Percentiles rank a stretch among this genome's conserved stretches.
These are phyloP conservation scores for Eriocheir sinensis DNA, from an alignment of 1,140 invertebrate genomes.

Conservation along the genomic window DNA sequence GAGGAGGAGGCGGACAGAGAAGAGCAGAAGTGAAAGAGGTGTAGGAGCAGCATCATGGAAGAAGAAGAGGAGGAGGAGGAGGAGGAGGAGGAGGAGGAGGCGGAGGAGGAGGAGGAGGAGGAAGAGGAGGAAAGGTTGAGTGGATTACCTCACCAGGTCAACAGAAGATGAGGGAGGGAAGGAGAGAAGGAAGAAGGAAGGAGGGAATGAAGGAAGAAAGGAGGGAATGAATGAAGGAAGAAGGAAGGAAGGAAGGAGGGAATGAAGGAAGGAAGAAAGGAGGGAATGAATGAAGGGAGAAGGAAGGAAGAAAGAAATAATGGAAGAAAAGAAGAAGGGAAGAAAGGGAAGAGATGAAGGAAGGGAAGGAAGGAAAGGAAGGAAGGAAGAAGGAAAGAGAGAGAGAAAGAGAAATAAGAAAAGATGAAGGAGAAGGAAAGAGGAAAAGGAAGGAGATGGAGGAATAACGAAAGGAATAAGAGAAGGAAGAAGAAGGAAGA, in stretches of 20 bases:
- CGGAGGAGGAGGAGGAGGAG: too few relatives aligned
- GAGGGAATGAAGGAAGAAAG: neutral
- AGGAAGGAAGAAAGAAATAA: neutral
- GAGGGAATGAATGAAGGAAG: neutral
- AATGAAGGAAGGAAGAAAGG: too few relatives aligned
- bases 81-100: neutral
- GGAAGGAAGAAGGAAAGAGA: slow-evolving; percentile 1
- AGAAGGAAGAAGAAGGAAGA: neutral
- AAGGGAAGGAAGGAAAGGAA: too few relatives aligned
- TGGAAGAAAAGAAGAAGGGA: neutral
- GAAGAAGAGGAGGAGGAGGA: neutral
- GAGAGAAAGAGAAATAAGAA: neutral
- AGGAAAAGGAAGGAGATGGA: neutral
- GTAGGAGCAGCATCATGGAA: too few relatives aligned
- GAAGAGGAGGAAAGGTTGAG: too few relatives aligned
- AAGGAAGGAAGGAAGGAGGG: neutral
- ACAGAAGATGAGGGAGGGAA: neutral
- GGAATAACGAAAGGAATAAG: neutral
- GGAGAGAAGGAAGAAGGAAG: neutral
- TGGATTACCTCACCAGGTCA: too few relatives aligned
- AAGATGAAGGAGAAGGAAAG: neutral
- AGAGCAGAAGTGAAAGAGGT: neutral
- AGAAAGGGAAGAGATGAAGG: neutral
- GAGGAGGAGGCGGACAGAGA: neutral
- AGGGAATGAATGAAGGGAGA: neutral